Base-by-base conservation (phyloP, 2,113 vertebrate species). In the Cisticola juncidis region DNA sequence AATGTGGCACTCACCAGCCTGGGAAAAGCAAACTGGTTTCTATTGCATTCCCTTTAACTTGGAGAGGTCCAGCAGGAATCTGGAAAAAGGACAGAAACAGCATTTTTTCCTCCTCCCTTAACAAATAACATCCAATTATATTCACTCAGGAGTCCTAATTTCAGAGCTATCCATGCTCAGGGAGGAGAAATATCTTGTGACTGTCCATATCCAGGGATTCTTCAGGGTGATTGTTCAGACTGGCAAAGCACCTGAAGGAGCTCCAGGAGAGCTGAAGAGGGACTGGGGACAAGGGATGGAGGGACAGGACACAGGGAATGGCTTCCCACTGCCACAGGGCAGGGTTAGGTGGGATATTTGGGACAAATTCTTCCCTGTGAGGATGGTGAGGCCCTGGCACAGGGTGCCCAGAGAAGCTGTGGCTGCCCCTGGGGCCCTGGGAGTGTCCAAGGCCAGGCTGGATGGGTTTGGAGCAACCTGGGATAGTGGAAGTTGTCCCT, bases 301-400 rank as follows among this genome's bases (percentile, higher is more conserved):
- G 38, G 4, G 51, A 1, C 60, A 74, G 53, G 69, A 68, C 11
- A 45, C 14, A 18, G 24, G 26, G 26, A 73, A 44, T 73, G 2
- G 45, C 28, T 72, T 79, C 44, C 15, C 10, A 58, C 11, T 66
- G 69, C 12, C 45, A 66, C 8, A 60, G 23, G 38, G 28, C 28
- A 38, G 33, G 47, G 10, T 1, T 11, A 0, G 33, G 3, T 68
- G 78, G 69, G 54, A 82, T 60, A 25, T 0, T 53, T 17, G 54
- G 25, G 4, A 47, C 8, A 8, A 40, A 69, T 47, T 40, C 0
- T 9, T 35, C 2, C 1, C 14, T 54, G 6, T 1, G 38, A 68
- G 53, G 33, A 7, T 24, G 33, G 38, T 0, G 3, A 53, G 38
- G 15, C 19, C 3, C 60, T 65, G 36, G 60, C 3, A 73, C 20